Evolutionary conservation across 1,140 invertebrate genomes (phyloP), one percentile per base, ranked within the genome.

Genomic region (Conus ventricosus): DNA sequence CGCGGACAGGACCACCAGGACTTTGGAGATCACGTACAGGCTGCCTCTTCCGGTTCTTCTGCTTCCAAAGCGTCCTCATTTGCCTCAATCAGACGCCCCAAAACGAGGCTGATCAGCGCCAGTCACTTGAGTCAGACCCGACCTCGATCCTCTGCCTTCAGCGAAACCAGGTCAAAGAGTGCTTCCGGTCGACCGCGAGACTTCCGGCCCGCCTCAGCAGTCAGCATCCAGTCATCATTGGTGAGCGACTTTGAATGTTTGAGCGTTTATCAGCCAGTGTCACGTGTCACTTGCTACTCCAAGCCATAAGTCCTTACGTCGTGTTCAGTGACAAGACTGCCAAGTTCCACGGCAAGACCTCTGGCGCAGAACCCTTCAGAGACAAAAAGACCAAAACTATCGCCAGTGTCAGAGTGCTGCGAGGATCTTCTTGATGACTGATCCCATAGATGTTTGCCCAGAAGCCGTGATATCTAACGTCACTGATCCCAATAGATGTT

Each of bases 71-170:
- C 87, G 84, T 3, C 90, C 91, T 23, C 78, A 82, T 11, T n/a
- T 27, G 20, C 53, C 89, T 57, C 86, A 89, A n/a, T 91, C 92
- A 89, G 84, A 54, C 90, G 89, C 75, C 90, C 92, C 84, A 92
- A 87, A 67, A 92, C 92, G 4, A 93, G 93, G 88, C 71, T 91
- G 11, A 92, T 93, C 27, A 94, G 94, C 88, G 93, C 92, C 10
- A 94, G 93, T 75, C 91, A 93, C 87, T 39, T 92, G 25, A 60
- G 93, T 17, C 82, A 93, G 53, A 92, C 91, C 57, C 85, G 93
- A n/a, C 93, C 94, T 23, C 92, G 91, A 67, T 93, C 93, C 23
- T 89, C 91, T 51, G 91, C 91, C 15, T 92, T 92, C 10, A 92
- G 91, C 85, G 92, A 88, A 80, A 88, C 91, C 6, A 92, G 93